Percentiles rank a stretch among this genome's conserved stretches.
These are phyloP conservation scores for Dicrostonyx torquatus DNA, from an alignment of 2,797 vertebrate species.

Conservation along the genomic window DNA sequence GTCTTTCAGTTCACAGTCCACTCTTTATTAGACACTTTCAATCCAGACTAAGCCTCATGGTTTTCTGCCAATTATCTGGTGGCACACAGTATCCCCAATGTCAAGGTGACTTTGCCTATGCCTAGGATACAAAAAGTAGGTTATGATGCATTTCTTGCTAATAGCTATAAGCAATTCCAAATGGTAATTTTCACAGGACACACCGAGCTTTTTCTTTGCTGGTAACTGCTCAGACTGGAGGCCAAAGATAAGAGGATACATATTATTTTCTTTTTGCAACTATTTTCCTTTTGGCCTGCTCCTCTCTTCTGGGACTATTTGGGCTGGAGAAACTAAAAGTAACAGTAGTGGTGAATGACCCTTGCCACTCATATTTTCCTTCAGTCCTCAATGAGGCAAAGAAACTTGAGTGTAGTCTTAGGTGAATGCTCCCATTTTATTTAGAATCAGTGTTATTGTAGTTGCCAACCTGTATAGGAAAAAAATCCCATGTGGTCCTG, in stretches of 20 bases:
- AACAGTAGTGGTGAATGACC: background rate
- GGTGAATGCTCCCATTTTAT: background rate
- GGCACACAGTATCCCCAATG: constrained; percentile 14
- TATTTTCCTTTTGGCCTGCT: background rate
- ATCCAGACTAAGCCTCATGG: constrained; percentile 30
- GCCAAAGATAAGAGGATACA: constrained; percentile 32
- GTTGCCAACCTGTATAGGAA: accelerated
- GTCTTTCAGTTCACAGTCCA: constrained; percentile 34
- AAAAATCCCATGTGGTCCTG: background rate
- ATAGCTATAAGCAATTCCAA: constrained; percentile 67
- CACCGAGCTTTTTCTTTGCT: background rate
- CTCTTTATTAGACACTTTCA: constrained; percentile 44
- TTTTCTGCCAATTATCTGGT: constrained; percentile 64
- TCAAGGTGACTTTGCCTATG: constrained; percentile 69
- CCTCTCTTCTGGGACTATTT: constrained; percentile 2
- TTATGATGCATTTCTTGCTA: constrained; percentile 19
- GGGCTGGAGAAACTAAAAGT: background rate
- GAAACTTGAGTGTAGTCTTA: background rate
- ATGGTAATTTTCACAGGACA: constrained; percentile 45
- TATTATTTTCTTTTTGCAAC: constrained; percentile 48
- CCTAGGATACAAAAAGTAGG: constrained; percentile 13
- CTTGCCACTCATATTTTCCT: background rate
- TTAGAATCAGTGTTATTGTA: background rate
- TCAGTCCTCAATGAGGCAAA: background rate
- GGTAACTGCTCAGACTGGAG: constrained; percentile 25